These are phyloP conservation scores for Willisornis vidua DNA, from an alignment of 2,113 vertebrate genomes.

Conservation along the genomic window DNA sequence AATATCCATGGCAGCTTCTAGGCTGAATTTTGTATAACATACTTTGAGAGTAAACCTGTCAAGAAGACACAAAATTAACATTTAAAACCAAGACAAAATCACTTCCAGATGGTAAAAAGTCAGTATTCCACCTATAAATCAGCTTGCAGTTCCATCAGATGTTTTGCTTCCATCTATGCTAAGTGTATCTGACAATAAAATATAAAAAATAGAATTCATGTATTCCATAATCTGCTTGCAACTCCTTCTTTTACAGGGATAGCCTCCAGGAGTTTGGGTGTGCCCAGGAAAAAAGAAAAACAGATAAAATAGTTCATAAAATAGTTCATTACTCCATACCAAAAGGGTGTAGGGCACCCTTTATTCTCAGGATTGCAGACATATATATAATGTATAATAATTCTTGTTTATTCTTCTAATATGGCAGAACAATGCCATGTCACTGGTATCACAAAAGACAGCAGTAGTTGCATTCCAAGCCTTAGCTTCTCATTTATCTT, in stretches of 20 bases:
- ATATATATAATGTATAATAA: background rate
- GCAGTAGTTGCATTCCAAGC: background rate
- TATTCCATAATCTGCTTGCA: background rate
- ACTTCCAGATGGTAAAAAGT: background rate
- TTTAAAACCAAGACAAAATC: background rate
- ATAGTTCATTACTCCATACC: background rate
- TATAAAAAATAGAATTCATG: background rate
- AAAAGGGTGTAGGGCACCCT: background rate
- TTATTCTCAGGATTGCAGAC: background rate
- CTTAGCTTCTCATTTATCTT: conserved; percentile 5
- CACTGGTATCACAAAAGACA: conserved; percentile 18
- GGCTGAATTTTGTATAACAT: background rate
- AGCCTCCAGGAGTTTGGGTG: conserved; percentile 24
- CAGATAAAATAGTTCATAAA: background rate
- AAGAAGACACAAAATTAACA: background rate
- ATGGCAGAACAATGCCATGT: background rate
- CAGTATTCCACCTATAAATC: background rate
- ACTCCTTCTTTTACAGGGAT: conserved; percentile 11
- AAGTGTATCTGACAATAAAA: background rate
- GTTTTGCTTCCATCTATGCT: background rate
- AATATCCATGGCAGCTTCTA: background rate
- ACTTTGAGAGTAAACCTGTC: background rate
- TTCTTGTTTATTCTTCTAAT: background rate
- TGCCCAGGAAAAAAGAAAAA: background rate
- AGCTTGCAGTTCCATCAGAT: background rate